These are phyloP conservation scores for Channallabes apus DNA, from an alignment of 2,797 vertebrate genomes.

Conservation along the genomic window DNA sequence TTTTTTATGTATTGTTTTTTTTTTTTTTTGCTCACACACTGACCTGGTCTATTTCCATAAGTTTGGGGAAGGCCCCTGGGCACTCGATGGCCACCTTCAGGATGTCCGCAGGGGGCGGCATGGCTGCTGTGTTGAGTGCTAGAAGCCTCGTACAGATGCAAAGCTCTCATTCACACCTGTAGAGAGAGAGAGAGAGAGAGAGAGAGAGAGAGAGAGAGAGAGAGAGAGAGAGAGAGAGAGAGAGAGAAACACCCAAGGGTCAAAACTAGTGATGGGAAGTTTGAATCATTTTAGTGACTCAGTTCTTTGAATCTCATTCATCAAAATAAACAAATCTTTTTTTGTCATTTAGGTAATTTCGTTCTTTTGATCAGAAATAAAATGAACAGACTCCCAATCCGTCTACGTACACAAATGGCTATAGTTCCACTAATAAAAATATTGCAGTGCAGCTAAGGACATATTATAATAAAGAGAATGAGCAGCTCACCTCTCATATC, in stretches of 20 bases:
- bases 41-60: conserved; percentile 99
- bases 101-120: conserved; percentile 94
- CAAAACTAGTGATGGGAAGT: background rate
- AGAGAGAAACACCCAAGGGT: background rate
- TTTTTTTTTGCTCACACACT: conserved; percentile 51
- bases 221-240: background rate
- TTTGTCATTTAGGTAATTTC: no score
- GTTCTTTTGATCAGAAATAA: no score
- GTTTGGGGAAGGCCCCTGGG: conserved; percentile 92
- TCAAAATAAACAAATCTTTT: no score
- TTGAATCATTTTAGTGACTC: no score
- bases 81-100: conserved; percentile 99
- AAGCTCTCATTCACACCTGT: conserved; percentile 82
- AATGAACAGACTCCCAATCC: no score
- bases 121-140: conserved; percentile 65
- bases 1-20: background rate
- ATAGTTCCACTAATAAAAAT: no score
- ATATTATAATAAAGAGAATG: no score
- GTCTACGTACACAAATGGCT: no score
- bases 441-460: no score
- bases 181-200: conserved; percentile 24
- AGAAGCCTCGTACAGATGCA: conserved; percentile 68
- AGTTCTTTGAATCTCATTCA: no score
- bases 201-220: no score
- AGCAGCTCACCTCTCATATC: no score